Evolutionary conservation across 2,113 vertebrate species (phyloP), one percentile per base, ranked within the genome.

Genomic region (Hydrolagus affinis): DNA sequence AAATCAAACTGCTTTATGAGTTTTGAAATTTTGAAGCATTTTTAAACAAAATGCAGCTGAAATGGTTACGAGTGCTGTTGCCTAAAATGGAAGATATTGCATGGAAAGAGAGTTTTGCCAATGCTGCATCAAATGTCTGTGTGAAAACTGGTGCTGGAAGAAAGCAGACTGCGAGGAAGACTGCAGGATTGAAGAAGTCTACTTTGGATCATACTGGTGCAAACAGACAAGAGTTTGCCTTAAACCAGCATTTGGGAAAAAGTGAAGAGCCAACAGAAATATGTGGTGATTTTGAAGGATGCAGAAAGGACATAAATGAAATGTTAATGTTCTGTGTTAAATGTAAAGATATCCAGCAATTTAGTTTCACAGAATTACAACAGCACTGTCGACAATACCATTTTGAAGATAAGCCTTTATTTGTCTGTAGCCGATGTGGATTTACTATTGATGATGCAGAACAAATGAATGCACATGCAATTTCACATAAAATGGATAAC

Each of bases 371-470:
- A 59, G 85, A 85, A 70, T 32, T 85, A 9, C 32, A 71, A 10
- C 56, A 85, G 68, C 85, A 85, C 17, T 86, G 78, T 15, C 78
- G 32, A 44, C 70, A 71, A 44, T 87, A 86, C 44, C 88, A 87
- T n/a, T 85, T 85, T 71, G 90, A 91, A 78, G 91, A 90, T 56
- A 66, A n/a, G 0, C 90, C 77, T 0, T 75, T 70, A 9, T 89
- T 90, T 74, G 12, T 93, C 62, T 94, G 93, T 86, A 91, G 91
- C 87, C 89, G 85, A 2, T 93, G 93, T 86, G 90, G 56, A 86
- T 85, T 88, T 0, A 64, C 44, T 21, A n/a, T 73, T 9, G 70
- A 86, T 64, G 71, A 75, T 75, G 60, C 59, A 23, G 85, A 75
- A 64, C 59, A 66, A 64, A 74, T 64, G 73, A 87, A 85, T 72